Percentiles rank a stretch among this genome's conserved stretches.
phyloP scores from a whole-genome alignment of 2,797 vertebrate species.

The Gallinago solitaria region DNA sequence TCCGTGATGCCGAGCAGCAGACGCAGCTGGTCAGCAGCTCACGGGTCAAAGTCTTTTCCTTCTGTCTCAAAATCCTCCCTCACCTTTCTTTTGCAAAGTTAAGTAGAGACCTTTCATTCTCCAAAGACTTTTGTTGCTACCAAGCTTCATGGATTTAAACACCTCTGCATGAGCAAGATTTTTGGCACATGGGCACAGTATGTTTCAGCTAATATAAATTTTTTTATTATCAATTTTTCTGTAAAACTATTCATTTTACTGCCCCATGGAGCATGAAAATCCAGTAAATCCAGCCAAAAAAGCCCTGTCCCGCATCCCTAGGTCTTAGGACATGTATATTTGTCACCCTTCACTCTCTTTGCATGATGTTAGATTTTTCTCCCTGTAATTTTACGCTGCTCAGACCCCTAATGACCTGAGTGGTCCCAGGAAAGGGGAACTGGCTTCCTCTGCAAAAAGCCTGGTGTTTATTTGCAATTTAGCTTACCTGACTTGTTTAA shows the following conservation, averaged over 20 bases:
- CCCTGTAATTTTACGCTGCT: not conserved
- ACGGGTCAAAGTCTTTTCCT: constrained; percentile 19
- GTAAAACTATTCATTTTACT: not conserved
- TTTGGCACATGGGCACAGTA: not conserved
- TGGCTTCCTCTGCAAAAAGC: constrained; percentile 3
- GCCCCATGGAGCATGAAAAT: not conserved
- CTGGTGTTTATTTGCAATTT: constrained; percentile 55
- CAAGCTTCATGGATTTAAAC: not conserved
- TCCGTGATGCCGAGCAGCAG: constrained; percentile 25
- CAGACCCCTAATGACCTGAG: not conserved
- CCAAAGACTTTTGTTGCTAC: not conserved
- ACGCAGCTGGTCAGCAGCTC: constrained; percentile 26
- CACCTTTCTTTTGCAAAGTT: not conserved
- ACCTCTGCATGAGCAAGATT: not conserved
- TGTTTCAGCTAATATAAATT: not conserved
- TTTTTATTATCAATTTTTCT: not conserved
- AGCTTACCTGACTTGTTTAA: constrained; percentile 50
- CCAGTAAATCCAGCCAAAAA: not conserved
- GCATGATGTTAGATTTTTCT: not conserved
- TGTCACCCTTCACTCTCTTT: not conserved
- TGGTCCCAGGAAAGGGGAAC: not conserved
- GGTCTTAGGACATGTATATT: not conserved
- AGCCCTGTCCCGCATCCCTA: not conserved
- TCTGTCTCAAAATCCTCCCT: constrained; percentile 2
- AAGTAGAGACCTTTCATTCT: not conserved